Base-by-base conservation (phyloP, 1,140 invertebrate species). In the Heterodera carotae region DNA sequence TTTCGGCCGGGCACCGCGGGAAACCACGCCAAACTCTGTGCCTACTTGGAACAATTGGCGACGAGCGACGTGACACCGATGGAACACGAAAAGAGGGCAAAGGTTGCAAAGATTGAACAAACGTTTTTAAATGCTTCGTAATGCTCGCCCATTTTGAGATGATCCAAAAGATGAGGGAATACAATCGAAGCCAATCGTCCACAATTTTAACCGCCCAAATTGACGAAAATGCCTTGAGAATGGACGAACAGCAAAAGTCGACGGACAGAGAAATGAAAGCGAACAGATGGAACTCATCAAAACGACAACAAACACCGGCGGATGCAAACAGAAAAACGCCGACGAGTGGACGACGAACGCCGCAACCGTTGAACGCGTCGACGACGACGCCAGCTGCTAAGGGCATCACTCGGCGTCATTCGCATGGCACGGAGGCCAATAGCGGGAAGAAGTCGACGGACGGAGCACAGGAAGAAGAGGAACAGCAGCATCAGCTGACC, bases 81-180 rank as follows among this genome's bases (percentile, higher is more conserved):
- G 29, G 36, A 39, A 15, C 22, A 27, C 43, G 73, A 72, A 3
- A 22, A 15, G 5, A 12, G 66, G 34, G 39, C 34, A 43, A 76
- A 73, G 75, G 75, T 76, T 31, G 48, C 7, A 34, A n/a, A 31
- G 22, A 53, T 18, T 7, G n/a, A n/a, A n/a, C n/a, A 71, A 29
- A 71, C 34, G 7, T 33, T 5, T 4, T 33, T 34, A 29, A 76
- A 68, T 25, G n/a, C 22, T 64, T 43, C 29, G 3, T 53, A n/a
- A n/a, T 48, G 12, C 7, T 36, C 12, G 31, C 18, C 29, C 15
- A 71, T 31, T 71, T n/a, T 31, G 7, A 69, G 64, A 39, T 76
- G 6, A 56, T 76, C 29, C 64, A 76, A 53, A 76, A 76, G 33
- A 60, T 67, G 7, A 60, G 75, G 56, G 43, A 71, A 71, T 76